These are phyloP conservation scores for Varroa destructor DNA, from an alignment of 1,140 invertebrate genomes.

Conservation along the genomic window DNA sequence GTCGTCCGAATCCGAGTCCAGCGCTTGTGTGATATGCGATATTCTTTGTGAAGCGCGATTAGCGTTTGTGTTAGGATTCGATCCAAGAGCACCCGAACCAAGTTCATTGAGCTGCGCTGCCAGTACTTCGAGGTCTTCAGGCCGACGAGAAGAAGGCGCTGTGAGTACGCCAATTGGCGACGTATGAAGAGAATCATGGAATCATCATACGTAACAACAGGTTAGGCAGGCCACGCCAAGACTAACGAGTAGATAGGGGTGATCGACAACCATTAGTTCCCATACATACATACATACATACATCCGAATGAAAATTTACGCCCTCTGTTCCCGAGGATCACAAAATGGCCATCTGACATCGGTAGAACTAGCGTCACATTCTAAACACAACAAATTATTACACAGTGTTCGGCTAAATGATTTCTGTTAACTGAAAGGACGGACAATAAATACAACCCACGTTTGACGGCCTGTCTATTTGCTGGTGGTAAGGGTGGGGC, in stretches of 20 bases:
- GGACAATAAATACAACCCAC: not conserved
- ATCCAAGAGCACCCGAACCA: conserved; percentile 47
- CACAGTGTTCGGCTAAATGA: too few relatives aligned
- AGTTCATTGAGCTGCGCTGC: conserved; percentile 84
- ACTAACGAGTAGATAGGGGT: too few relatives aligned
- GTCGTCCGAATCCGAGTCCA: conserved; percentile 42
- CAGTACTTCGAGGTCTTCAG: conserved; percentile 65
- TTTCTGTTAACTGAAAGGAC: too few relatives aligned
- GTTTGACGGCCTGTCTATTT: conserved; percentile 34
- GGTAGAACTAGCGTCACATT: too few relatives aligned
- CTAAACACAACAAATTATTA: too few relatives aligned
- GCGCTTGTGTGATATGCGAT: conserved; percentile 31
- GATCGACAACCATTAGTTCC: too few relatives aligned
- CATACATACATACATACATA: too few relatives aligned
- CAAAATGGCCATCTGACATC: too few relatives aligned
- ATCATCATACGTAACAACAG: not conserved
- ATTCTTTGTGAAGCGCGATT: conserved; percentile 9
- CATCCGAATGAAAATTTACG: too few relatives aligned
- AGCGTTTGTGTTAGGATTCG: conserved; percentile 30
- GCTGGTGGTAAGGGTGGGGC: conserved; percentile 46
- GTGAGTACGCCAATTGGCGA: not conserved
- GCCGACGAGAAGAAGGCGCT: conserved; percentile 26
- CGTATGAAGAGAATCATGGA: conserved; percentile 35
- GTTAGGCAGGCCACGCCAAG: too few relatives aligned
- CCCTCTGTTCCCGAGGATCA: too few relatives aligned